Evolutionary conservation across 2,888 invertebrate species (phyloP).

Genomic region (Phania funesta): DNA sequence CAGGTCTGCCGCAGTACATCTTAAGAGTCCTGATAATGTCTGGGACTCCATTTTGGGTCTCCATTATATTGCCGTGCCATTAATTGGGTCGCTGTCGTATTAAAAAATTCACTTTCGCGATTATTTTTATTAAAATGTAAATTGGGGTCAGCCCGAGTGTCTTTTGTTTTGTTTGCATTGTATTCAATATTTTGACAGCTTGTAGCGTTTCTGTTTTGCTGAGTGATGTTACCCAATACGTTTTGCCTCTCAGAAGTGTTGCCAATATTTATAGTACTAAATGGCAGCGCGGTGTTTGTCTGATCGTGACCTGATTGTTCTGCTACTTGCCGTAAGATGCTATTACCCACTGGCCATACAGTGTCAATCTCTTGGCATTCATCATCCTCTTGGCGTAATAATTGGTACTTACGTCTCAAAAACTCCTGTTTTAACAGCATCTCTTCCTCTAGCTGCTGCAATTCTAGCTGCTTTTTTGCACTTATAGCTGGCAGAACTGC

Average conservation of each 20-base stretch:
- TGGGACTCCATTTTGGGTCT: not conserved
- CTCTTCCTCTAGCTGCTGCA: slow-evolving; percentile 13
- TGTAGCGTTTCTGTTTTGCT: too few relatives aligned
- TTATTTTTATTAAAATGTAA: not conserved
- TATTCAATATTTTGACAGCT: too few relatives aligned
- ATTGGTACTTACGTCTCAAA: not conserved
- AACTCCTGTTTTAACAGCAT: not conserved
- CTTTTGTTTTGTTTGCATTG: not conserved
- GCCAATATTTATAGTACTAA: not conserved
- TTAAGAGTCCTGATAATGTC: slow-evolving; percentile 35
- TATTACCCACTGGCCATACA: not conserved
- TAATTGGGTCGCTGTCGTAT: not conserved
- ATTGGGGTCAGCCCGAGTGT: not conserved
- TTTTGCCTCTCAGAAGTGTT: too few relatives aligned
- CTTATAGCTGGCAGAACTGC: not conserved
- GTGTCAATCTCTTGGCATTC: not conserved
- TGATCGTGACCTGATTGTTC: not conserved
- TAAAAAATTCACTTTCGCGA: not conserved
- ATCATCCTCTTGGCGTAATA: not conserved
- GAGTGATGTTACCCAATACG: too few relatives aligned
- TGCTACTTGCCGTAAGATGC: not conserved
- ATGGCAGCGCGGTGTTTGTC: not conserved
- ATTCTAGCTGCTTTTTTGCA: not conserved
- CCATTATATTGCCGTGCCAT: slow-evolving; percentile 20
- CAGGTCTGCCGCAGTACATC: slow-evolving; percentile 21